A percentile compares a stretch with the other conserved stretches of the same genome.
phyloP scores from a whole-genome alignment of 2,888 invertebrate species.

The Chouioia cunea region DNA sequence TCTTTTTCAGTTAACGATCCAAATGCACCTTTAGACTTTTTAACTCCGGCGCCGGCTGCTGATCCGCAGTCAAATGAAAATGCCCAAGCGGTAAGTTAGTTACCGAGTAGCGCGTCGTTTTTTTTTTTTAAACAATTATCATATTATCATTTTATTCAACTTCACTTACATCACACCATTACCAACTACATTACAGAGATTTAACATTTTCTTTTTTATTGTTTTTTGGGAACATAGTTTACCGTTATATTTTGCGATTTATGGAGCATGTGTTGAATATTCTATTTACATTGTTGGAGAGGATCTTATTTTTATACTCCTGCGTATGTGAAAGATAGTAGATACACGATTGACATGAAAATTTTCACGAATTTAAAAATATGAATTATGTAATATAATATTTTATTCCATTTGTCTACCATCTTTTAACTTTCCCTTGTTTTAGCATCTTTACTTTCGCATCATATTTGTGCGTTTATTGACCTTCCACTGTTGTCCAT shows the following conservation, averaged over 20 bases:
- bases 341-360: conserved; percentile 19
- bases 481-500: conserved; percentile 11
- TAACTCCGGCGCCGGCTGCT: conserved; percentile 67
- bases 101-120: background rate
- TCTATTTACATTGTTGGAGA: conserved; percentile 17
- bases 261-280: conserved; percentile 20
- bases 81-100: conserved; percentile 61
- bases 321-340: conserved; percentile 37
- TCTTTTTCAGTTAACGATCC: conserved; percentile 68
- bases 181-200: conserved; percentile 20
- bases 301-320: conserved; percentile 27
- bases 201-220: conserved; percentile 23
- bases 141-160: too few relatives aligned
- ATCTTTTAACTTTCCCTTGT: conserved; percentile 36
- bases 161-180: conserved; percentile 20
- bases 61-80: conserved; percentile 57
- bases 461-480: conserved; percentile 15
- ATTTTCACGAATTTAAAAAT: conserved; percentile 2
- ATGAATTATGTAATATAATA: background rate
- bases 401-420: conserved; percentile 20
- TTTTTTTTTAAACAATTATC: too few relatives aligned
- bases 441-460: conserved; percentile 23
- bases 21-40: conserved; percentile 72
- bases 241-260: conserved; percentile 21
- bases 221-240: conserved; percentile 18